Percentiles rank a stretch among this genome's conserved stretches.
phyloP scores from a whole-genome alignment of 2,113 vertebrate genomes.

The Clinocottus analis region DNA sequence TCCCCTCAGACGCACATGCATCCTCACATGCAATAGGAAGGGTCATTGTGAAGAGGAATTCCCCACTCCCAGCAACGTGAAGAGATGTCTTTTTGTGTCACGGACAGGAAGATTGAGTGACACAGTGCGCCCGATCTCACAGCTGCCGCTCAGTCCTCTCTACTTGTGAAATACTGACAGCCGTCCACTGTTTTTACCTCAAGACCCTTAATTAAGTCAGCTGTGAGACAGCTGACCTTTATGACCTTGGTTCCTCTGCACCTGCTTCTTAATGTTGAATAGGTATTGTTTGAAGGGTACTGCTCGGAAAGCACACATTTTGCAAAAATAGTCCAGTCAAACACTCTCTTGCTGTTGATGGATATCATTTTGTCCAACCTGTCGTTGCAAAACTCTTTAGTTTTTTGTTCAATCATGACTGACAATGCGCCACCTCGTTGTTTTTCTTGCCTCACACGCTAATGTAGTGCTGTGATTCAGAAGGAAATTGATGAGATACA shows the following conservation, averaged over 20 bases:
- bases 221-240: neutral
- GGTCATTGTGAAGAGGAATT: slow-evolving; percentile 70
- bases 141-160: slow-evolving; percentile 30
- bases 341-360: neutral
- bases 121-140: slow-evolving; percentile 25
- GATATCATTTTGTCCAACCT: neutral
- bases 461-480: neutral
- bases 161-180: slow-evolving; percentile 12
- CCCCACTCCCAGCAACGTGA: neutral
- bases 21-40: slow-evolving; percentile 50
- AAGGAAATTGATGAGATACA: slow-evolving; percentile 25
- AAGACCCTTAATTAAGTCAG: neutral
- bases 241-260: neutral
- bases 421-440: neutral
- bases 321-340: neutral
- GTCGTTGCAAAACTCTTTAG: slow-evolving; percentile 9
- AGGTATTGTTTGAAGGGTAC: neutral
- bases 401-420: slow-evolving; percentile 6
- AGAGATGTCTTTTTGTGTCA: slow-evolving; percentile 57
- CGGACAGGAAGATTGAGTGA: slow-evolving; percentile 1
- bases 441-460: neutral
- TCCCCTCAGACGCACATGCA: slow-evolving; percentile 13
- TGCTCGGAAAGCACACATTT: neutral
- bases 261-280: neutral
- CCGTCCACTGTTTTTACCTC: neutral